phyloP scores from a whole-genome alignment of 2,113 vertebrate genomes.

The Geococcyx californianus region DNA sequence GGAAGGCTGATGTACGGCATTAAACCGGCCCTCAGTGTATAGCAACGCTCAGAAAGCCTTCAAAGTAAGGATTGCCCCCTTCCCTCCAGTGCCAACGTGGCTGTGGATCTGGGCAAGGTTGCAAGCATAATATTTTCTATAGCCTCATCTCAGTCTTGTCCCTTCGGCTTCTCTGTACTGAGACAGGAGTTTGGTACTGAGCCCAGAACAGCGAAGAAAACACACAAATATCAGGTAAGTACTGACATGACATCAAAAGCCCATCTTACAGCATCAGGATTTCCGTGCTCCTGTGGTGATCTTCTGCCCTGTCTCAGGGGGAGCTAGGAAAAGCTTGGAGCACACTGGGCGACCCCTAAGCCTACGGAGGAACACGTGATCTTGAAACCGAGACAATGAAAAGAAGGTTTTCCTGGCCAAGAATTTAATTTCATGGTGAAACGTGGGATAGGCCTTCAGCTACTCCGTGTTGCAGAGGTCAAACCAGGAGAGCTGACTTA shows the following conservation, averaged over 20 bases:
- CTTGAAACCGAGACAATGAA: not conserved
- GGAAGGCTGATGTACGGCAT: not conserved
- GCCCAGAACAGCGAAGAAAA: not conserved
- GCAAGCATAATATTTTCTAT: slow-evolving; percentile 9
- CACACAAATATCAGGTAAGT: not conserved
- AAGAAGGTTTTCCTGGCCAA: not conserved
- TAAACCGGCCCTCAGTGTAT: not conserved
- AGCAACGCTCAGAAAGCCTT: not conserved
- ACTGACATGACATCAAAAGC: not conserved
- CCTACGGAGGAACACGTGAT: accelerated
- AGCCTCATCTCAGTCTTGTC: not conserved
- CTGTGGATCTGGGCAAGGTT: slow-evolving; percentile 7
- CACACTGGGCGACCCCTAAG: not conserved
- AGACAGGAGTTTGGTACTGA: not conserved
- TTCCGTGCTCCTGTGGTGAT: not conserved
- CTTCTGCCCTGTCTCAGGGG: not conserved
- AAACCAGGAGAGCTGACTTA: not conserved
- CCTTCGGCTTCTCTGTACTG: not conserved
- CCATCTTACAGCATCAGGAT: not conserved
- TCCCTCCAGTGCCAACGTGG: not conserved
- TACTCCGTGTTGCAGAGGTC: not conserved
- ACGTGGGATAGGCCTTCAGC: not conserved
- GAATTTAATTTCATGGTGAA: not conserved
- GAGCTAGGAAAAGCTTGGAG: not conserved
- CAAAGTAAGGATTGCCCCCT: not conserved